Conservation (phyloP, 2,888 invertebrate species). For the Cantharis nigra region DNA sequence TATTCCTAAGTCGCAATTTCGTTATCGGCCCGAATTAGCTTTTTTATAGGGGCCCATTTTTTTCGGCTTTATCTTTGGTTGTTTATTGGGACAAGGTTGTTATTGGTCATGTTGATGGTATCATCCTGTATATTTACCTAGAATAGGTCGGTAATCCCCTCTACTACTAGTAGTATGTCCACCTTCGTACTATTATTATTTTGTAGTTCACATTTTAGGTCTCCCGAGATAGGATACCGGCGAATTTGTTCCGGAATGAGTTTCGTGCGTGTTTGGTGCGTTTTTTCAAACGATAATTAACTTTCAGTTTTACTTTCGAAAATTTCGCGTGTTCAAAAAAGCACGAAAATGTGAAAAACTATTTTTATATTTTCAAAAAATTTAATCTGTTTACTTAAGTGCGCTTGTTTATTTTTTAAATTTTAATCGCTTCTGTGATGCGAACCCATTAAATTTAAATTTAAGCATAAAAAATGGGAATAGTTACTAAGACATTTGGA, state of each 20-base stretch:
- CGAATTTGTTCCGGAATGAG: neutral
- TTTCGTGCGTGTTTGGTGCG: neutral
- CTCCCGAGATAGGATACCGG: slow-evolving; percentile 12
- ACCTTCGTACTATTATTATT: slow-evolving; percentile 32
- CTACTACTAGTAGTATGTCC: slow-evolving; percentile 27
- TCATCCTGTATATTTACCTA: slow-evolving; percentile 3
- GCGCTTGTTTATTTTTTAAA: neutral
- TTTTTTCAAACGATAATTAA: neutral
- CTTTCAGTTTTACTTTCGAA: neutral
- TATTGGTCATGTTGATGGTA: neutral
- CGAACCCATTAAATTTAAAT: neutral
- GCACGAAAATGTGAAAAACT: neutral
- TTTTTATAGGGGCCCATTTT: neutral
- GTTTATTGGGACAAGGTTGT: neutral
- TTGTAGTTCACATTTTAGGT: slow-evolving; percentile 32
- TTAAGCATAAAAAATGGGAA: slow-evolving; percentile 63
- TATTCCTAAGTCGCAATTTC: neutral
- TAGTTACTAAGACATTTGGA: slow-evolving; percentile 77
- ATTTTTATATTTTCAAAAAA: neutral
- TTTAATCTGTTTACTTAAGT: neutral
- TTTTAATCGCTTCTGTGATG: neutral
- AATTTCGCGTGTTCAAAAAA: neutral
- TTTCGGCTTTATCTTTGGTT: neutral
- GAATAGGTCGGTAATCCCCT: slow-evolving; percentile 29
- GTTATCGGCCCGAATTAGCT: neutral